phyloP scores from a whole-genome alignment of 1,140 invertebrate species.

The Meloidogyne floridensis region DNA sequence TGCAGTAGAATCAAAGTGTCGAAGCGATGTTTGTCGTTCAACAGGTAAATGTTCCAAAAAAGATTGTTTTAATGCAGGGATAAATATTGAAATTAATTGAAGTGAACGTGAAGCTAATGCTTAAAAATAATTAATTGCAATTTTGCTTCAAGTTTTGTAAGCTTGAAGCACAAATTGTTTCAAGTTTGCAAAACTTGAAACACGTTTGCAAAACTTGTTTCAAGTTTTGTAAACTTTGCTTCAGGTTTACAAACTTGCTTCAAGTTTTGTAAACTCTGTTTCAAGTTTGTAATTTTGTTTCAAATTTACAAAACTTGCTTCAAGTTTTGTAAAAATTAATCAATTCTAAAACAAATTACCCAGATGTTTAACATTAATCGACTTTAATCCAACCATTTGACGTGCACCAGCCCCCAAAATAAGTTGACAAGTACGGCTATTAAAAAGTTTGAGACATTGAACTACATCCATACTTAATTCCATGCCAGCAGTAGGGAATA shows the following conservation, averaged over 20 bases:
- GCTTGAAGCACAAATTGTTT: too few species aligned
- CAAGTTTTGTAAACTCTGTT: too few species aligned
- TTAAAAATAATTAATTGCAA: constrained; percentile 37
- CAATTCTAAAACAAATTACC: constrained; percentile 49
- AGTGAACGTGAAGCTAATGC: constrained; percentile 83
- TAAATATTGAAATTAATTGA: constrained; percentile 73
- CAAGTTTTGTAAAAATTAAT: too few species aligned
- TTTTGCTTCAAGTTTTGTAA: too few species aligned
- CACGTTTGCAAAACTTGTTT: too few species aligned
- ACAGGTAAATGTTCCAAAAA: constrained; percentile 67
- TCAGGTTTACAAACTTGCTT: too few species aligned
- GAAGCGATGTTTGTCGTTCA: constrained; percentile 67
- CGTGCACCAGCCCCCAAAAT: constrained; percentile 92
- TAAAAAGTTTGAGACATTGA: constrained; percentile 83
- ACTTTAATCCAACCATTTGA: constrained; percentile 88
- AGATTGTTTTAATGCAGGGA: constrained; percentile 69
- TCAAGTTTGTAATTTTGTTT: too few species aligned
- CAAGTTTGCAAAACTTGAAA: too few species aligned
- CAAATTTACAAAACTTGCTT: too few species aligned
- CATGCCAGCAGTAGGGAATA: constrained; percentile 72
- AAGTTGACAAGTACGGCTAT: constrained; percentile 87
- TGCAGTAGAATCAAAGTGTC: constrained; percentile 72
- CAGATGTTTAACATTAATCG: constrained; percentile 89
- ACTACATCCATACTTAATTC: constrained; percentile 81
- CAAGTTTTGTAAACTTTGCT: too few species aligned